Conservation (phyloP, 1,140 invertebrate species). For the Drosophila elegans region DNA sequence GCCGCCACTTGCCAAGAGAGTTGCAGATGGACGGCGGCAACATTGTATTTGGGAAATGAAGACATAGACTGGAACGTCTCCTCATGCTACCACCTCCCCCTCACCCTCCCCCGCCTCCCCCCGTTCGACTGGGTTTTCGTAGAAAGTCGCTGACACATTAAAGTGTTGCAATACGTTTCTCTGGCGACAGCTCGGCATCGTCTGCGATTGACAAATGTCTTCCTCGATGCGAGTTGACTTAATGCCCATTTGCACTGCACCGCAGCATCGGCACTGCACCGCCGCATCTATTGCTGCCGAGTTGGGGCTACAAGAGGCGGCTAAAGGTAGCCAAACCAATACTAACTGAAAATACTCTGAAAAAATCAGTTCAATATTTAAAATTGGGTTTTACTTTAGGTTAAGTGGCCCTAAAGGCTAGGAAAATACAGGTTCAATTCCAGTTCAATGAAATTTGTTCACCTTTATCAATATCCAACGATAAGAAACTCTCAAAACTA, state of each 20-base stretch:
- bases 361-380: too few species aligned
- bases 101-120: too few species aligned
- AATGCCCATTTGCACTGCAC: slow-evolving; percentile 67
- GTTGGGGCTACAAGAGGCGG: not conserved
- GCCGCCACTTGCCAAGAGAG: slow-evolving; percentile 38
- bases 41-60: slow-evolving; percentile 79
- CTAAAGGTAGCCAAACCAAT: not conserved
- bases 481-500: too few species aligned
- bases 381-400: too few species aligned
- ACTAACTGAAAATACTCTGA: too few species aligned
- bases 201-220: slow-evolving; percentile 76
- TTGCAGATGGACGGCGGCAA: slow-evolving; percentile 34
- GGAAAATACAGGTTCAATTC: too few species aligned
- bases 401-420: too few species aligned
- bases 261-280: slow-evolving; percentile 28
- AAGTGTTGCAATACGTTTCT: slow-evolving; percentile 74
- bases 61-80: slow-evolving; percentile 66
- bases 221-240: slow-evolving; percentile 77
- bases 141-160: slow-evolving; percentile 79
- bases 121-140: slow-evolving; percentile 56
- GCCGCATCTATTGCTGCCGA: slow-evolving; percentile 11
- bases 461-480: too few species aligned
- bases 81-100: slow-evolving; percentile 12
- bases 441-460: too few species aligned
- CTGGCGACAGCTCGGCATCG: slow-evolving; percentile 49